Percentiles rank a stretch among this genome's conserved stretches.
These are phyloP conservation scores for Sinelater perroti DNA, from an alignment of 2,888 invertebrate genomes.

Conservation along the genomic window DNA sequence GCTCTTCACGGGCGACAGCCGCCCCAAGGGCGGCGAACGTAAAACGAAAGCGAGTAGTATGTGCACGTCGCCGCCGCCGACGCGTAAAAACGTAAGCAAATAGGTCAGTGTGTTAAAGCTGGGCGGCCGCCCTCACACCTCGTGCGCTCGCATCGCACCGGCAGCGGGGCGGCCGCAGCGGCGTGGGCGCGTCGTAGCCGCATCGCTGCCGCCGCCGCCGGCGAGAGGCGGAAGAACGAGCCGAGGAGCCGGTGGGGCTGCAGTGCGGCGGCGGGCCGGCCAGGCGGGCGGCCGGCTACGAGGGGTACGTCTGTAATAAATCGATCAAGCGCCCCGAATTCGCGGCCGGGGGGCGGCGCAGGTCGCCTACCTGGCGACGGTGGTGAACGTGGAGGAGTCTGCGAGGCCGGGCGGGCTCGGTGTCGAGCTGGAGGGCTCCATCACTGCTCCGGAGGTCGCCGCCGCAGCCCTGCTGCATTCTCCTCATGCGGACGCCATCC, in stretches of 20 bases:
- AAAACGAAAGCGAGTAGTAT: not conserved
- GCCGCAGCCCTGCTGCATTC: constrained; percentile 37
- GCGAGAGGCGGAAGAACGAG: not conserved
- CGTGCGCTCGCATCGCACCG: constrained; percentile 26
- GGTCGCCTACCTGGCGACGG: constrained; percentile 5
- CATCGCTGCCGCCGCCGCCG: constrained; percentile 17
- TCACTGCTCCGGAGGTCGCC: constrained; percentile 43
- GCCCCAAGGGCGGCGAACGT: too few relatives aligned
- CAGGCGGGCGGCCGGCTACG: too few relatives aligned
- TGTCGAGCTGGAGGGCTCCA: constrained; percentile 61
- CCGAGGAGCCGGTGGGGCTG: too few relatives aligned
- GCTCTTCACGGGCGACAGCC: too few relatives aligned
- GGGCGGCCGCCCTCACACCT: constrained; percentile 7
- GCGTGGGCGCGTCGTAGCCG: constrained; percentile 19
- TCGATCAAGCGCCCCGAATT: constrained; percentile 44
- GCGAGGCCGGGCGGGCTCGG: constrained; percentile 56
- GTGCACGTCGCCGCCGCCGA: too few relatives aligned
- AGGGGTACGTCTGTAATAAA: constrained; percentile 31
- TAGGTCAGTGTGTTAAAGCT: constrained; percentile 30
- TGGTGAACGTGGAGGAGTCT: constrained; percentile 52
- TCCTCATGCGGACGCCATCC: constrained; percentile 41
- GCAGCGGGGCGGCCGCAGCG: constrained; percentile 20
- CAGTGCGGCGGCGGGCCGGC: not conserved
- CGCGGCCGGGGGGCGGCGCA: too few relatives aligned
- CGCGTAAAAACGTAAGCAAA: constrained; percentile 7